Percentiles rank a stretch among this genome's conserved stretches.
phyloP scores from a whole-genome alignment of 2,888 invertebrate genomes.

The Perizoma affinitatum region DNA sequence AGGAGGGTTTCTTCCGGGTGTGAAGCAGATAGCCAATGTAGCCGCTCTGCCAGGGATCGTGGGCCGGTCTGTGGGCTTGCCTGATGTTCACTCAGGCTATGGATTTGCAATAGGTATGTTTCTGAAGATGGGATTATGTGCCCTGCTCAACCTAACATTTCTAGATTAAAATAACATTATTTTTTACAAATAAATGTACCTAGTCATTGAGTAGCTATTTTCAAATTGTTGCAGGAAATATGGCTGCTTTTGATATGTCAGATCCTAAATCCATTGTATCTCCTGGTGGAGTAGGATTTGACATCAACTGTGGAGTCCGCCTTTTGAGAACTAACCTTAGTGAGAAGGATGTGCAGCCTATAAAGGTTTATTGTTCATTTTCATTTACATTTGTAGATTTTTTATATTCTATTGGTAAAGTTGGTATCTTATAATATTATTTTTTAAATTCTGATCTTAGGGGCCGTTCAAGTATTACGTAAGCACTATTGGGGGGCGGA shows the following conservation, averaged over 20 bases:
- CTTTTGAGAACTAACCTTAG: slow-evolving; percentile 96
- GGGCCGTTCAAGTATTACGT: no score
- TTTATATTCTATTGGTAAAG: no score
- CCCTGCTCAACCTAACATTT: no score
- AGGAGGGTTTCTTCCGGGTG: slow-evolving; percentile 98
- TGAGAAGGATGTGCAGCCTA: slow-evolving; percentile 96
- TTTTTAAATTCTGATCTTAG: no score
- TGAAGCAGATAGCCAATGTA: slow-evolving; percentile 99
- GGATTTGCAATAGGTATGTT: slow-evolving; percentile 98
- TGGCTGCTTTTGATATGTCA: slow-evolving; percentile 99
- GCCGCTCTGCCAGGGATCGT: slow-evolving; percentile 99
- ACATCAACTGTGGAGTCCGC: slow-evolving; percentile 99
- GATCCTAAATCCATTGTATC: slow-evolving; percentile 97
- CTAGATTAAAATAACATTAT: no score
- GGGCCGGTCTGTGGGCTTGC: slow-evolving; percentile 95
- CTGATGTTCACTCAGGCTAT: slow-evolving; percentile 99
- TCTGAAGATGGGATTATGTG: background rate
- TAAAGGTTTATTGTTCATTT: slow-evolving; percentile 85
- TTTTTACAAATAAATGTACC: no score
- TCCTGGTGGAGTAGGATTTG: slow-evolving; percentile 99
- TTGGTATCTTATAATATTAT: no score
- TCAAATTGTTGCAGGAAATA: slow-evolving; percentile 88
- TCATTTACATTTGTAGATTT: background rate
- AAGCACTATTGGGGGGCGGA: no score
- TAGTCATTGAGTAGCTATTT: no score